Evolutionary conservation across 1,140 invertebrate species (phyloP).

Genomic region (Carcinoscorpius rotundicauda): DNA sequence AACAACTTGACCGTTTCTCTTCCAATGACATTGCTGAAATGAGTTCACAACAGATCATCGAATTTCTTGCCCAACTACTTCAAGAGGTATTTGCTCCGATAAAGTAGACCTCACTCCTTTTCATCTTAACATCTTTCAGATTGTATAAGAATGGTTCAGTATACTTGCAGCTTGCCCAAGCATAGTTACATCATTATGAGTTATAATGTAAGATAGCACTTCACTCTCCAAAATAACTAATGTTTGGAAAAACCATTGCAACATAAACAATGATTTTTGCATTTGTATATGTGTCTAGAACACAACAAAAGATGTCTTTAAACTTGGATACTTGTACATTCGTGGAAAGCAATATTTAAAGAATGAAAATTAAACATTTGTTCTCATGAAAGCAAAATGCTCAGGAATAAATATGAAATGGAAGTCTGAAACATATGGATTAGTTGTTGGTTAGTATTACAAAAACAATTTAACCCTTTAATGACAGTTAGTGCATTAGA

Average conservation of each 20-base stretch:
- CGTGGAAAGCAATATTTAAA: too few species aligned
- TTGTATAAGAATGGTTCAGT: not conserved
- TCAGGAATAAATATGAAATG: not conserved
- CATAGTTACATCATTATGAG: not conserved
- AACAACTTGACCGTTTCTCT: slow-evolving; percentile 34
- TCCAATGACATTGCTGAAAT: slow-evolving; percentile 43
- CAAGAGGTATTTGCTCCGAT: slow-evolving; percentile 31
- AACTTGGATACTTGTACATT: too few species aligned
- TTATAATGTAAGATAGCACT: not conserved
- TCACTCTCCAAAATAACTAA: not conserved
- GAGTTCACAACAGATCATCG: slow-evolving; percentile 51
- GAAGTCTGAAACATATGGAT: not conserved
- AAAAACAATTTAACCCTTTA: not conserved
- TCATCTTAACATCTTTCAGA: not conserved
- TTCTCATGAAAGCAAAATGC: not conserved
- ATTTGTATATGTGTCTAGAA: too few species aligned
- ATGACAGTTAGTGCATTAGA: not conserved
- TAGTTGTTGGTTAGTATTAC: slow-evolving; percentile 1
- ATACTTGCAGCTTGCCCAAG: not conserved
- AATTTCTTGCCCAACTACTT: slow-evolving; percentile 57
- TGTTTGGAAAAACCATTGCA: not conserved
- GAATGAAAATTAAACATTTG: not conserved
- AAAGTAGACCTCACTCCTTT: not conserved
- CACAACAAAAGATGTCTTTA: too few species aligned
- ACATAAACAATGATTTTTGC: too few species aligned